phyloP scores from a whole-genome alignment of 2,888 invertebrate species.

The Polyploca ridens region DNA sequence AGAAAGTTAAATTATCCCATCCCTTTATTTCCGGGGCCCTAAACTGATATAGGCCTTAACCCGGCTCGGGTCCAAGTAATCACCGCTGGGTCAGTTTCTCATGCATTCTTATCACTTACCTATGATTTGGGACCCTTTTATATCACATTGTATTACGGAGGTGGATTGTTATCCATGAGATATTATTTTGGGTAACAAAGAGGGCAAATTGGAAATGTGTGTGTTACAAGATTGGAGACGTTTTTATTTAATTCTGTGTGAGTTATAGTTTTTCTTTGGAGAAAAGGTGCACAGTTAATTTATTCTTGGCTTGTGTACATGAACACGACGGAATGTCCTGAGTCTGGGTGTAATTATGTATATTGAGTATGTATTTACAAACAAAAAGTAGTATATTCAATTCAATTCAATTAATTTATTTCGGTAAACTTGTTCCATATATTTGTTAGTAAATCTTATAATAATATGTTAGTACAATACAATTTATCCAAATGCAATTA shows the following conservation, averaged over 20 bases:
- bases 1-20: background rate
- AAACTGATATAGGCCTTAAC: conserved; percentile 11
- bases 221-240: background rate
- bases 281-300: too few relatives aligned
- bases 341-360: too few relatives aligned
- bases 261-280: background rate
- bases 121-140: conserved; percentile 24
- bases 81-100: conserved; percentile 33
- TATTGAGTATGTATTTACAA: too few relatives aligned
- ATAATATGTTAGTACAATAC: too few relatives aligned
- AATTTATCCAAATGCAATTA: too few relatives aligned
- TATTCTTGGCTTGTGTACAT: too few relatives aligned
- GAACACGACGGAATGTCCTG: too few relatives aligned
- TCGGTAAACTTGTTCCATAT: too few relatives aligned
- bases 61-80: conserved; percentile 28
- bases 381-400: too few relatives aligned
- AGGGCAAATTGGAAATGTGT: background rate
- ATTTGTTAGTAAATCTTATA: too few relatives aligned
- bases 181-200: background rate
- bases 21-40: conserved; percentile 6
- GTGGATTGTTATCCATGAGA: conserved; percentile 16
- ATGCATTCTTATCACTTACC: conserved; percentile 39
- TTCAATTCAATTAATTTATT: too few relatives aligned
- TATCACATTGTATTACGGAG: conserved; percentile 37
- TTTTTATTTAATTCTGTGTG: background rate